Evolutionary conservation across 2,797 vertebrate genomes (phyloP).

Genomic region (Dicrostonyx torquatus): DNA sequence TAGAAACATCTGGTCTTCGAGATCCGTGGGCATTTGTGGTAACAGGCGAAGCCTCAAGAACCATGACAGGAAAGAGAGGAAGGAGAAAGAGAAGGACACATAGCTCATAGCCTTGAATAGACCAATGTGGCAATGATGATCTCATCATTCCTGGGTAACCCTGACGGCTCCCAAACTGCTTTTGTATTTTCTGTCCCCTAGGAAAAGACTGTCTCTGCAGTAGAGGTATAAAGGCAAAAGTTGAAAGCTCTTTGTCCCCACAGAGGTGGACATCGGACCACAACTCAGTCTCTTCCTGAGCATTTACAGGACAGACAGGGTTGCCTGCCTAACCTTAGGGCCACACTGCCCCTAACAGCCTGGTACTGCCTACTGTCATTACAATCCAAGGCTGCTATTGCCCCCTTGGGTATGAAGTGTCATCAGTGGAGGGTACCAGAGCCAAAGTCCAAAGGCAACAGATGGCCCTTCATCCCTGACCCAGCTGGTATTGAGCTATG

Average conservation of each 20-base stretch:
- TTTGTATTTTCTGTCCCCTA: neutral
- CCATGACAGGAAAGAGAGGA: neutral
- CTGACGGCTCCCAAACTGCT: neutral
- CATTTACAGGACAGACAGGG: neutral
- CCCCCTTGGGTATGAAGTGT: neutral
- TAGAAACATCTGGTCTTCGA: conserved; percentile 47
- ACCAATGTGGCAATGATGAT: rapidly evolving
- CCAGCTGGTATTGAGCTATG: neutral
- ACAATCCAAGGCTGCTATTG: neutral
- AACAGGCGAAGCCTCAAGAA: conserved; percentile 22
- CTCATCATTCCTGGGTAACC: neutral
- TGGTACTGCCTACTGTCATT: neutral
- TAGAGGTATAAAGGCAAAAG: neutral
- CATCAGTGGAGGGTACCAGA: neutral
- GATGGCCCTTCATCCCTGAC: neutral
- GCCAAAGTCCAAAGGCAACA: neutral
- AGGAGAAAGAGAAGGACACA: neutral
- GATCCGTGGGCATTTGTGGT: conserved; percentile 41
- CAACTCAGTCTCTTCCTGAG: neutral
- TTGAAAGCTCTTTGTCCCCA: neutral
- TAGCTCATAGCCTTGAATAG: neutral
- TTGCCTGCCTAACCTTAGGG: no score
- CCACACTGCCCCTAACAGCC: neutral
- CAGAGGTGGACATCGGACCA: neutral
- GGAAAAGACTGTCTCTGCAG: neutral